phyloP scores from a whole-genome alignment of 2,113 vertebrate genomes.

The Rana temporaria region DNA sequence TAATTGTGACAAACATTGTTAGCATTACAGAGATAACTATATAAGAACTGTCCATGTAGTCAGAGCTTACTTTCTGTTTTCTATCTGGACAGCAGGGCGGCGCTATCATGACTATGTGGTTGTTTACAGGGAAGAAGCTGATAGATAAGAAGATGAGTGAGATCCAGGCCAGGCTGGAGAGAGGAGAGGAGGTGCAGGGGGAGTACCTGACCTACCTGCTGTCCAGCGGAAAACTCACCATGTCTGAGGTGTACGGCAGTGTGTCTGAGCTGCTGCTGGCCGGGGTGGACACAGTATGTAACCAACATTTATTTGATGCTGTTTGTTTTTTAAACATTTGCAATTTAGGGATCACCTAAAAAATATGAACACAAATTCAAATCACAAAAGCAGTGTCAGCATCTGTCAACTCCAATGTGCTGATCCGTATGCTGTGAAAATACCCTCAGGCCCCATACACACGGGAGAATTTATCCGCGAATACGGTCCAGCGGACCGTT shows the following conservation, averaged over 20 bases:
- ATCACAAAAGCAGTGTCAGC: too few relatives aligned
- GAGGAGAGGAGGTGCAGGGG: conserved; percentile 66
- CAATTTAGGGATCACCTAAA: too few relatives aligned
- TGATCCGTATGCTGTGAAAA: too few relatives aligned
- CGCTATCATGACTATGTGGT: background rate
- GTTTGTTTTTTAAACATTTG: too few relatives aligned
- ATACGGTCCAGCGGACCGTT: too few relatives aligned
- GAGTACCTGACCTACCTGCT: conserved; percentile 81
- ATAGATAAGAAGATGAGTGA: conserved; percentile 74
- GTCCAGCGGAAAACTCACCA: conserved; percentile 72
- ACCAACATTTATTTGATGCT: too few relatives aligned
- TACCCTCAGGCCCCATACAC: too few relatives aligned
- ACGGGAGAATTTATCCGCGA: too few relatives aligned
- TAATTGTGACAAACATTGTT: too few relatives aligned
- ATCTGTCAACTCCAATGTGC: too few relatives aligned
- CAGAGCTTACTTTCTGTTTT: background rate
- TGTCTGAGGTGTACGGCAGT: conserved; percentile 76
- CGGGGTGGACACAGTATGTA: conserved; percentile 80
- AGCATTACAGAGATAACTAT: too few relatives aligned
- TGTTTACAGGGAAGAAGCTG: conserved; percentile 68
- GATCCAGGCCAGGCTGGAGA: conserved; percentile 66
- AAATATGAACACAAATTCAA: too few relatives aligned
- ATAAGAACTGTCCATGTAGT: background rate
- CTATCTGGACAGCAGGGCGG: background rate
- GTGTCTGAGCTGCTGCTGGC: conserved; percentile 79